Conservation (phyloP, 2,888 invertebrate species). For the Agrotis segetum region DNA sequence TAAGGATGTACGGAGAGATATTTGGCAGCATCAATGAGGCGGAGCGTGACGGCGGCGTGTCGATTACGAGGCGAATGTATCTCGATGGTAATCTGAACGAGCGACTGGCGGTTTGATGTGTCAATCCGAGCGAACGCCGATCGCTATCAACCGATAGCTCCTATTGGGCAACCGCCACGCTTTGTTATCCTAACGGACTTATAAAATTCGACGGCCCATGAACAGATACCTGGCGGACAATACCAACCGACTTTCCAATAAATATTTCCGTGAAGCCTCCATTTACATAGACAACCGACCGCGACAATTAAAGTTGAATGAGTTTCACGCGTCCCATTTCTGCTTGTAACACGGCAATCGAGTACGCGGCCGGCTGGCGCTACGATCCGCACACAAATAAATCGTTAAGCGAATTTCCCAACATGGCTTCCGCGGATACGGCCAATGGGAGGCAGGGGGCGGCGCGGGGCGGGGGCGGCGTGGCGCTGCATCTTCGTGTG, state of each 20-base stretch:
- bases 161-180: slow-evolving; percentile 88
- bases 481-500: slow-evolving; percentile 79
- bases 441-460: slow-evolving; percentile 77
- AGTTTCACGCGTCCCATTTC: slow-evolving; percentile 75
- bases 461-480: slow-evolving; percentile 72
- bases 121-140: slow-evolving; percentile 85
- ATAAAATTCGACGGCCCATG: slow-evolving; percentile 82
- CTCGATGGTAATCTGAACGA: slow-evolving; percentile 85
- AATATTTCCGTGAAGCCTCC: slow-evolving; percentile 65
- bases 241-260: slow-evolving; percentile 74
- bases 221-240: slow-evolving; percentile 74
- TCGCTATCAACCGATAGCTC: slow-evolving; percentile 85
- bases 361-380: slow-evolving; percentile 72
- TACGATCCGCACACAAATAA: slow-evolving; percentile 84
- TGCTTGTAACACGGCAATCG: slow-evolving; percentile 74
- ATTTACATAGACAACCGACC: slow-evolving; percentile 65
- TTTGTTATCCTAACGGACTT: slow-evolving; percentile 89
- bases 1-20: slow-evolving; percentile 69
- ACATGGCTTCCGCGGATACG: slow-evolving; percentile 85
- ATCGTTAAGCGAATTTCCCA: slow-evolving; percentile 87
- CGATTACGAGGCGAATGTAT: slow-evolving; percentile 85
- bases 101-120: slow-evolving; percentile 87
- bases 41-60: slow-evolving; percentile 83
- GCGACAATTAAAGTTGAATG: slow-evolving; percentile 72
- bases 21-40: slow-evolving; percentile 80